Evolutionary conservation across 1,140 invertebrate species (phyloP).

Genomic region (Brachionus koreanus): DNA sequence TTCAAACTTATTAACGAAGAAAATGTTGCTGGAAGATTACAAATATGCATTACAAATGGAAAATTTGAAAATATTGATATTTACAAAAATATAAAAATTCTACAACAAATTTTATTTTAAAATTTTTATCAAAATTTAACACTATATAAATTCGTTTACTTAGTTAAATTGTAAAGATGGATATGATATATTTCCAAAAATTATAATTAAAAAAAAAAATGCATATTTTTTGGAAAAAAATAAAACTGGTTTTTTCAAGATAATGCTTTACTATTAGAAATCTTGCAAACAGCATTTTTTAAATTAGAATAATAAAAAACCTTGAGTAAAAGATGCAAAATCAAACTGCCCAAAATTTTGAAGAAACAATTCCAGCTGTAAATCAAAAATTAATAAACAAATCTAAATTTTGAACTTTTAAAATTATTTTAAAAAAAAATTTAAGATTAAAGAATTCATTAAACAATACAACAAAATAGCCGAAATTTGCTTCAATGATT

Average conservation of each 20-base stretch:
- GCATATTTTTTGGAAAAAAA: not conserved
- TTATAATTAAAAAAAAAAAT: not conserved
- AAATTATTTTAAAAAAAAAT: not conserved
- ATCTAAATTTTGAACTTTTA: not conserved
- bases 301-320: not conserved
- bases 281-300: not conserved
- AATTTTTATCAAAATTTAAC: too few relatives aligned
- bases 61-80: too few relatives aligned
- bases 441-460: slow-evolving; percentile 78
- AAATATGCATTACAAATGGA: too few relatives aligned
- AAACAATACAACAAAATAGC: slow-evolving; percentile 87
- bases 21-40: too few relatives aligned
- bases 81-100: too few relatives aligned
- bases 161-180: too few relatives aligned
- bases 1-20: too few relatives aligned
- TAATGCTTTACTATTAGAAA: not conserved
- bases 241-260: not conserved
- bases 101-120: too few relatives aligned
- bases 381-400: not conserved
- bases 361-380: slow-evolving; percentile 40
- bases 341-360: slow-evolving; percentile 16
- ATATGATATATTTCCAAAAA: too few relatives aligned
- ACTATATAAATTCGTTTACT: too few relatives aligned
- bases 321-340: slow-evolving; percentile 8
- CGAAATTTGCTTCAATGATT: slow-evolving; percentile 85